Base-by-base conservation (phyloP, 2,888 invertebrate species). In the Spilarctia lutea region DNA sequence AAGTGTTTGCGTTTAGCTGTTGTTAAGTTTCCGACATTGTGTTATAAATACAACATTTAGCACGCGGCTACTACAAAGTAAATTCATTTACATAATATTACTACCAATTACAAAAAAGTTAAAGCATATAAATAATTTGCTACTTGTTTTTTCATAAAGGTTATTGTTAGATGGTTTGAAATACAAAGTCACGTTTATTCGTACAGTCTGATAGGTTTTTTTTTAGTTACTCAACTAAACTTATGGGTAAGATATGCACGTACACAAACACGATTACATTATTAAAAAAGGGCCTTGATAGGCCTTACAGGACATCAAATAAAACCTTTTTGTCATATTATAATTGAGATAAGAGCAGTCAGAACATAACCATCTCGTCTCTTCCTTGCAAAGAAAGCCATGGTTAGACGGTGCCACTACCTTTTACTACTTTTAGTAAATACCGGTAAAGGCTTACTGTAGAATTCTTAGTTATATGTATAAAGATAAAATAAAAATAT, bases 51-150 rank as follows among this genome's bases (percentile, higher is more conserved):
- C 63, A 45, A 65, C 63, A 63, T 42, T 63, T n/a, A 63, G 18
- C 73, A 69, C 35, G 73, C 65, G 33, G 45, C 35, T 48, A 39
- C 68, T 33, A 45, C 73, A 65, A 69, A 73, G 69, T 65, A 65
- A 69, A 73, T 56, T 52, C 39, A 27, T 35, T 45, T 52, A 18
- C 35, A 70, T 42, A 71, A 60, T 45, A 63, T 30, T 63, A 63
- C 27, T 18, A 18, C 30, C 30, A 30, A 18, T 63, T 63, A 63
- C 6, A 30, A 30, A 30, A 27, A 30, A 30, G 7, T 16, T 27
- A 27, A 60, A 60, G 27, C 27, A 27, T 60, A 27, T 16, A 60
- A 56, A 60, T 27, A 60, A 60, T 27, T 63, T 2, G 2, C 60
- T 18, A 8, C 18, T 30, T 18, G 7, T 30, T 16, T 63, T 63